Evolutionary conservation across 2,888 invertebrate species (phyloP).

Genomic region (Nemotelus pantherinus): DNA sequence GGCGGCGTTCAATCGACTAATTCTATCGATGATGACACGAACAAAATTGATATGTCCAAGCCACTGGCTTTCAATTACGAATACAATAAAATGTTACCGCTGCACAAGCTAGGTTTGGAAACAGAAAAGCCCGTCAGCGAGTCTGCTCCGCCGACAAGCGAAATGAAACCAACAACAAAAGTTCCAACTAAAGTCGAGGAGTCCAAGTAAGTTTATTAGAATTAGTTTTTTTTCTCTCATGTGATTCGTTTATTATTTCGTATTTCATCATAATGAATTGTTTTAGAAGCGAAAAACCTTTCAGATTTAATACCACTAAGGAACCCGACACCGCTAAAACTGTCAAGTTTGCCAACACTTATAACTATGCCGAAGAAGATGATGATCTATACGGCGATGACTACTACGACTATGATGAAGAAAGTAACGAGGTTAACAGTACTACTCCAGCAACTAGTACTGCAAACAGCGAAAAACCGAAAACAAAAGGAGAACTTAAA

Average conservation of each 20-base stretch:
- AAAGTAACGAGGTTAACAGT: conserved; percentile 56
- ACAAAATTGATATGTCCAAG: conserved; percentile 47
- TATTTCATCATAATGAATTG: not conserved
- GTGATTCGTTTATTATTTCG: too few relatives aligned
- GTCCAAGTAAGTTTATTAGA: conserved; percentile 21
- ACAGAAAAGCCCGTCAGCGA: conserved; percentile 26
- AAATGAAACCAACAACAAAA: conserved; percentile 54
- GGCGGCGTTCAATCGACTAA: conserved; percentile 55
- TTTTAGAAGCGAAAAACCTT: conserved; percentile 60
- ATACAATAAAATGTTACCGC: conserved; percentile 57
- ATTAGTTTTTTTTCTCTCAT: too few relatives aligned
- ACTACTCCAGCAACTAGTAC: conserved; percentile 45
- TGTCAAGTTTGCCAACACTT: conserved; percentile 13
- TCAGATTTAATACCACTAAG: conserved; percentile 54
- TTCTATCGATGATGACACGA: conserved; percentile 56
- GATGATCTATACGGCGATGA: conserved; percentile 52
- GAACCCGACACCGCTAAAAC: conserved; percentile 52
- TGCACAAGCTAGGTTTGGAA: conserved; percentile 42
- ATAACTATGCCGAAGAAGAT: conserved; percentile 48
- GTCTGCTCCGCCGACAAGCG: conserved; percentile 41
- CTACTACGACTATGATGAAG: conserved; percentile 54
- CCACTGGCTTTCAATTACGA: conserved; percentile 48
- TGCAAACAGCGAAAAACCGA: not conserved
- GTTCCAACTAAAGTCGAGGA: conserved; percentile 57
- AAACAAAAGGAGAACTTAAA: conserved; percentile 32